Base-by-base conservation (phyloP, 2,113 vertebrate species). In the Thomomys bottae region DNA sequence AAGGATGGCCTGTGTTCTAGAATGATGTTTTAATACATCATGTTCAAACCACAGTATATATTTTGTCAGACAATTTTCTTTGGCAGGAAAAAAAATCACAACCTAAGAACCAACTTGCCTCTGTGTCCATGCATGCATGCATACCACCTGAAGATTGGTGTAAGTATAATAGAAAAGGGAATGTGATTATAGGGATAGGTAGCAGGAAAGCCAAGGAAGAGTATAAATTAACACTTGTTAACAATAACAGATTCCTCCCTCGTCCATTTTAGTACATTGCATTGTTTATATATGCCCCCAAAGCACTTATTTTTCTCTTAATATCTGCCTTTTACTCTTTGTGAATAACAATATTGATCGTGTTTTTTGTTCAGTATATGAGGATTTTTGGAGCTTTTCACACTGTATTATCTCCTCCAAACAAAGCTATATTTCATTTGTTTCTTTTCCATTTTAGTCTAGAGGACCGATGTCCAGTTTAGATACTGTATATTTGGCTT, bases 1-100 rank as follows among this genome's bases (percentile, higher is more conserved):
- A 88, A 94, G 67, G 82, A 38, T 68, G 38, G 36, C 28, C 7
- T 28, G 15, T 1, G 42, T 63, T 28, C 38, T 83, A 72, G 83
- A 93, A 64, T 42, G 36, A 38, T 76, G 21, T 87, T 63, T 75
- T 81, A 77, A 77, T n/a, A 57, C 30, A 75, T 75, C 24, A 79
- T 78, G 66, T 75, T 89, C 59, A 88, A 84, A 77, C 71, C 3
- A 72, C 17, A 32, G 57, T 84, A 57, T 67, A 84, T 89, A 68
- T 93, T 92, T 92, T 87, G 24, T 61, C n/a, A 59, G 84, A 77
- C 32, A 87, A 2, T 70, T 89, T 88, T 66, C 38, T 92, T 21
- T 34, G 40, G n/a, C 70, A 34, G 49, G 28, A 15, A 10, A 64
- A 45, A 45, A 82, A 63, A 77, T 1, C 2, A n/a, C 61, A 67